Evolutionary conservation across 2,797 vertebrate genomes (phyloP).

Genomic region (Parauchenoglanis ngamensis): DNA sequence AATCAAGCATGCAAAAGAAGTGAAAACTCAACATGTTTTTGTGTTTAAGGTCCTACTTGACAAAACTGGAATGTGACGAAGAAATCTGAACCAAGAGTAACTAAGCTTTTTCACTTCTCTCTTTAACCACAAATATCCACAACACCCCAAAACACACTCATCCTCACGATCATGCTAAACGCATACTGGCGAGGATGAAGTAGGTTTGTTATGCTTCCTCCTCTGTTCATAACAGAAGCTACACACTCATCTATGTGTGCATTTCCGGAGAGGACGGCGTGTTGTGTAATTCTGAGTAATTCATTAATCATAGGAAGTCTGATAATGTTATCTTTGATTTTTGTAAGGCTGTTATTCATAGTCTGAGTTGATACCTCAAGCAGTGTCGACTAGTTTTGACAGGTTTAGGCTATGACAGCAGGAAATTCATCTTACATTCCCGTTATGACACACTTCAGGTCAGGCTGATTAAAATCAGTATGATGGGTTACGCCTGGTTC

Average conservation of each 20-base stretch:
- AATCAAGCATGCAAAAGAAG: not conserved
- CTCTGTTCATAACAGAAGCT: conserved; percentile 1
- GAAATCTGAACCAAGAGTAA: not conserved
- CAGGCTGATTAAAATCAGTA: not conserved
- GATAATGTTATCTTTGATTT: conserved; percentile 4
- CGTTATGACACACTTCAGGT: not conserved
- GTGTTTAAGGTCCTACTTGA: conserved; percentile 21
- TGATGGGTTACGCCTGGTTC: not conserved
- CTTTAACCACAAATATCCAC: conserved; percentile 11
- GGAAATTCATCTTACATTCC: not conserved
- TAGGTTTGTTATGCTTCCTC: not conserved
- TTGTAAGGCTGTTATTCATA: conserved; percentile 9
- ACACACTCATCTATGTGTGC: not conserved
- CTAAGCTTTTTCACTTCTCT: not conserved
- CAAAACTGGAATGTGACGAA: conserved; percentile 53
- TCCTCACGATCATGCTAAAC: not conserved
- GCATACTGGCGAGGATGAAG: not conserved
- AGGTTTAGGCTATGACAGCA: not conserved
- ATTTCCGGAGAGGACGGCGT: not conserved
- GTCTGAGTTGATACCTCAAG: conserved; percentile 2
- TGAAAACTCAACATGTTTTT: conserved; percentile 9
- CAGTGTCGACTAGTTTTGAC: conserved; percentile 12
- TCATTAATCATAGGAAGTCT: conserved; percentile 18
- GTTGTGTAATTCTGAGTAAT: conserved; percentile 14
- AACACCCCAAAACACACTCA: not conserved